These are phyloP conservation scores for Asbolus verrucosus DNA, from an alignment of 1,140 invertebrate species.

Conservation along the genomic window DNA sequence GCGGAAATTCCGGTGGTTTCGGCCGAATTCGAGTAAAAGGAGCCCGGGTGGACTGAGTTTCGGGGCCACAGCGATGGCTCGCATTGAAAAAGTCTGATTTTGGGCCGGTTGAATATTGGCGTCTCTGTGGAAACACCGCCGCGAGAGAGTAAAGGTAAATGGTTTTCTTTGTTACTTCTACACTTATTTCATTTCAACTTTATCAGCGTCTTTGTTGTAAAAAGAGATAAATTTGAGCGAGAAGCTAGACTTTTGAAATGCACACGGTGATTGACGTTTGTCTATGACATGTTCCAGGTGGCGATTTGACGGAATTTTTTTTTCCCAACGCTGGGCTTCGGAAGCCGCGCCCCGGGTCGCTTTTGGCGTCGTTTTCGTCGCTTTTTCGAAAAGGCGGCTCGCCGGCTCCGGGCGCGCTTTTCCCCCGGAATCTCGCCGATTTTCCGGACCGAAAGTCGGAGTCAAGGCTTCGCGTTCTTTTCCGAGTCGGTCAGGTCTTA, in stretches of 20 bases:
- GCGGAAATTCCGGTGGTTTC: conserved; percentile 50
- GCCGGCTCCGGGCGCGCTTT: not conserved
- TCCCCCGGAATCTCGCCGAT: too few relatives aligned
- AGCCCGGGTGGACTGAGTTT: conserved; percentile 30
- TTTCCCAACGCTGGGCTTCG: not conserved
- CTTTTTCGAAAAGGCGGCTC: not conserved
- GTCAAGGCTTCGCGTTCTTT: too few relatives aligned
- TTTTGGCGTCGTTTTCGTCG: not conserved
- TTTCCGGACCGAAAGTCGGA: too few relatives aligned
- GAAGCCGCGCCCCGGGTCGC: not conserved
- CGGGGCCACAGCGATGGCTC: not conserved
- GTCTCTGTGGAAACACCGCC: conserved; percentile 49
- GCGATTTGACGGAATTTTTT: not conserved
- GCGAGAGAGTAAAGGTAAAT: conserved; percentile 61
- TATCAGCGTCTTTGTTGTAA: conserved; percentile 65
- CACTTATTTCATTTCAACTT: conserved; percentile 64
- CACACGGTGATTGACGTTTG: conserved; percentile 27
- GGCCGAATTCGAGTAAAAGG: conserved; percentile 38
- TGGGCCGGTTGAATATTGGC: conserved; percentile 46
- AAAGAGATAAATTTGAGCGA: conserved; percentile 62
- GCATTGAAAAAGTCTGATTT: conserved; percentile 45
- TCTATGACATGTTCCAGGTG: conserved; percentile 2
- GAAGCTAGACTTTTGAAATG: conserved; percentile 44
- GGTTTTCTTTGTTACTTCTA: conserved; percentile 64
- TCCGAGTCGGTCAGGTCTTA: too few relatives aligned